phyloP scores from a whole-genome alignment of 2,888 invertebrate genomes.

The Blastobasis adustella region DNA sequence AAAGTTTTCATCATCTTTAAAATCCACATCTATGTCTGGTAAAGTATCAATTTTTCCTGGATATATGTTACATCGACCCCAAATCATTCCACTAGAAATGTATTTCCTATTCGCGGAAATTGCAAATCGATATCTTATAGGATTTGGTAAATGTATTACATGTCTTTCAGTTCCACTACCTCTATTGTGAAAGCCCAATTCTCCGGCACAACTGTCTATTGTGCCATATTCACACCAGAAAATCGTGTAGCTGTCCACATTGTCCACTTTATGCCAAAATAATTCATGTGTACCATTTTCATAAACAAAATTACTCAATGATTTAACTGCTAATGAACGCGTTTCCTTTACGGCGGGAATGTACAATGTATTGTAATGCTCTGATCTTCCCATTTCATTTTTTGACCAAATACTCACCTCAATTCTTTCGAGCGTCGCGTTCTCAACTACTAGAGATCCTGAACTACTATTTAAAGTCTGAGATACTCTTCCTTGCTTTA shows the following conservation, averaged over 20 bases:
- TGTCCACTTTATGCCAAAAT: constrained; percentile 76
- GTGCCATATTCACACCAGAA: constrained; percentile 76
- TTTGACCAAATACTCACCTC: constrained; percentile 62
- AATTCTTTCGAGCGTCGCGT: constrained; percentile 29
- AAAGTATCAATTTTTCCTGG: not conserved
- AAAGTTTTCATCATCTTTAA: no score
- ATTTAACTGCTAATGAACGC: constrained; percentile 25
- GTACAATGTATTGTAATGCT: constrained; percentile 53
- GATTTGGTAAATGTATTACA: not conserved
- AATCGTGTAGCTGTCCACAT: constrained; percentile 76
- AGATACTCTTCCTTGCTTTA: not conserved
- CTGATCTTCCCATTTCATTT: constrained; percentile 68
- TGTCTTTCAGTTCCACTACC: not conserved
- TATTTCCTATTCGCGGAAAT: constrained; percentile 1
- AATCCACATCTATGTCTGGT: no score
- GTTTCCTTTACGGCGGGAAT: constrained; percentile 56
- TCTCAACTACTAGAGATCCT: constrained; percentile 59
- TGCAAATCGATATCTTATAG: constrained; percentile 76
- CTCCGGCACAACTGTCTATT: constrained; percentile 16
- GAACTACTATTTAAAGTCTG: not conserved
- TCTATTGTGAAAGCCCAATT: not conserved
- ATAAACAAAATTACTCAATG: constrained; percentile 77
- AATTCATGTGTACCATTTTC: constrained; percentile 77
- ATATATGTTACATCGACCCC: not conserved
- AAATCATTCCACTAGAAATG: constrained; percentile 1